Evolutionary conservation across 2,797 vertebrate genomes (phyloP), one percentile per base, ranked within the genome.

Genomic region (Bucorvus abyssinicus): DNA sequence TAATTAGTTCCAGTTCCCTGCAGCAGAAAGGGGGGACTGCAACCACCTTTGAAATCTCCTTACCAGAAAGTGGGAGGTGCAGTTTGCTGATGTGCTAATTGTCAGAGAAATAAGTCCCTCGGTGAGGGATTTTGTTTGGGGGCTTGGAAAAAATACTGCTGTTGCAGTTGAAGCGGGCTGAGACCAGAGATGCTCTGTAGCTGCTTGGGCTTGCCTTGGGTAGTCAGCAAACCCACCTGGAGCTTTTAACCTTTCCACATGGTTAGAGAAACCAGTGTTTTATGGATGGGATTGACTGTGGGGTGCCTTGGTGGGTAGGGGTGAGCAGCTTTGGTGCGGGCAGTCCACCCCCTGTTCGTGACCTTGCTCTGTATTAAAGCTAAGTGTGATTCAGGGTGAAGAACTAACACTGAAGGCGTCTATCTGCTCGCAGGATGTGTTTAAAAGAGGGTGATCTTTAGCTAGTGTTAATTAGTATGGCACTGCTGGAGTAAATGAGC

Each of bases 1-100:
- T 77, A 75, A 87, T 87, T 64, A 87, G 64, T 83, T 92, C 87
- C 81, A 68, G 60, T 85, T 91, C 81, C 56, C 89, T 78, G 68
- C 74, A 92, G 78, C 78, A 65, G 60, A 24, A 60, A 29, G 63
- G 26, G 23, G 52, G 32, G 9, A 53, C 47, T 29, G 55, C 63
- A 45, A 40, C 74, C 2, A 5, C 61, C 73, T 90, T 84, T 65
- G 77, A 87, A 89, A 87, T 63, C 74, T 47, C 70, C n/a, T 49
- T 63, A 45, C 55, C 36, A n/a, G 71, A 38, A 94, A 85, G 63
- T 32, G 64, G 64, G 60, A 49, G 50, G 59, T n/a, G 56, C 75
- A n/a, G 75, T 84, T 93, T 63, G 47, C 61, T 84, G 83, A 55
- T 71, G 76, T n/a, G 70, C 74, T 93, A 12, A 44, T 80, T 94